Evolutionary conservation across 1,140 invertebrate genomes (phyloP).

Genomic region (Sycobia sp.): DNA sequence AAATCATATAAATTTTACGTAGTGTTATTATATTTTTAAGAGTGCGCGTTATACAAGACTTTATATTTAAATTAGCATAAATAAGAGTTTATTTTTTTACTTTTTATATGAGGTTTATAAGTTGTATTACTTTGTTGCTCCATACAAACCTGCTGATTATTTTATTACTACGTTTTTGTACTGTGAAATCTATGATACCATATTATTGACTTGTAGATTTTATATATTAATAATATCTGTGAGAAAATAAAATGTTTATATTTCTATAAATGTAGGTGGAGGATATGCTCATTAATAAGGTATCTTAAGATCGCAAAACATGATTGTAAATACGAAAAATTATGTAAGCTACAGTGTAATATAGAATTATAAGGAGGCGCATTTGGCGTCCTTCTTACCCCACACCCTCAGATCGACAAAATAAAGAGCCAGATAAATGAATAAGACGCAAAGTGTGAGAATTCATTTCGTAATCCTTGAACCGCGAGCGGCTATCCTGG

Average conservation of each 20-base stretch:
- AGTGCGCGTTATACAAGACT: neutral
- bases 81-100: too few species aligned
- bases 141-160: neutral
- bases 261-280: neutral
- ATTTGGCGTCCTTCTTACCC: conserved; percentile 34
- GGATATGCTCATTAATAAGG: conserved; percentile 10
- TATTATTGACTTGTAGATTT: neutral
- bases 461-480: conserved; percentile 57
- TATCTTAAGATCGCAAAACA: conserved; percentile 22
- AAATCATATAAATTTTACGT: neutral
- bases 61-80: too few species aligned
- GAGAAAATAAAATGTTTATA: conserved; percentile 6
- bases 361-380: conserved; percentile 37
- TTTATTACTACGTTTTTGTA: neutral
- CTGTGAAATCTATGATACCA: neutral
- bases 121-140: neutral
- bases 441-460: conserved; percentile 55
- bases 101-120: too few species aligned
- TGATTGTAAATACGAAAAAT: conserved; percentile 50
- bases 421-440: conserved; percentile 51
- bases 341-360: conserved; percentile 52
- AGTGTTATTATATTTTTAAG: neutral
- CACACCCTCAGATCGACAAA: conserved; percentile 27
- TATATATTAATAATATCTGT: neutral
- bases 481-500: conserved; percentile 28